A percentile compares a stretch with the other conserved stretches of the same genome.
These are phyloP conservation scores for Drosophila austrosaltans DNA, from an alignment of 2,888 invertebrate genomes.

Conservation along the genomic window DNA sequence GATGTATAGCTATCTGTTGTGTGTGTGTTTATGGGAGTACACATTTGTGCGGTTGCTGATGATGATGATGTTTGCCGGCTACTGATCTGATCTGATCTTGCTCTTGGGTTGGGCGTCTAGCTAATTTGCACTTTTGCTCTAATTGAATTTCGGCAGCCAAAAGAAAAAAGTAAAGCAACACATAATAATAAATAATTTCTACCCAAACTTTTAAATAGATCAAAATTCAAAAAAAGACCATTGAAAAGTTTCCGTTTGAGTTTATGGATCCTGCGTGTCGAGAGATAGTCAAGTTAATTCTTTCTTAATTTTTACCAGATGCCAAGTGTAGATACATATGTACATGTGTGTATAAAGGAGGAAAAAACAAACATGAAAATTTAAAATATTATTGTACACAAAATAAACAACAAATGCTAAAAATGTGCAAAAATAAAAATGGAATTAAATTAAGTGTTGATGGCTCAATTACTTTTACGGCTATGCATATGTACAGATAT, in stretches of 20 bases:
- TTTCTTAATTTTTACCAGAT: slow-evolving; percentile 48
- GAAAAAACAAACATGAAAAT: slow-evolving; percentile 33
- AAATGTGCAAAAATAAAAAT: slow-evolving; percentile 67
- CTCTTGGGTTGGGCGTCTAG: slow-evolving; percentile 32
- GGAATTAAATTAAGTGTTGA: slow-evolving; percentile 69
- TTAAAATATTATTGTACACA: slow-evolving; percentile 51
- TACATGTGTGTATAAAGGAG: background rate
- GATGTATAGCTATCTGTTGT: slow-evolving; percentile 21
- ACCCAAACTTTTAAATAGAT: slow-evolving; percentile 35
- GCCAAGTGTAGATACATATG: slow-evolving; percentile 16
- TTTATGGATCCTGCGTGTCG: slow-evolving; percentile 47
- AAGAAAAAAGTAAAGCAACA: background rate
- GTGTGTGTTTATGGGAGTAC: slow-evolving; percentile 9
- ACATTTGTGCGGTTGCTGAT: slow-evolving; percentile 25
- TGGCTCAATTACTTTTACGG: slow-evolving; percentile 58
- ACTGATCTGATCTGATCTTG: slow-evolving; percentile 47
- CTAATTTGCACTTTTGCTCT: slow-evolving; percentile 69
- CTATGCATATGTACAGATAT: slow-evolving; percentile 22
- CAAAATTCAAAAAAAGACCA: background rate
- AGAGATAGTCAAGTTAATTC: slow-evolving; percentile 16
- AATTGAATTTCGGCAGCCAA: slow-evolving; percentile 61
- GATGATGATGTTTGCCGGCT: slow-evolving; percentile 36
- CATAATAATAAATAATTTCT: slow-evolving; percentile 26
- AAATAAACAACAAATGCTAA: slow-evolving; percentile 64
- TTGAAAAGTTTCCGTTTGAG: slow-evolving; percentile 26